Evolutionary conservation across 2,797 vertebrate genomes (phyloP), one percentile per base, ranked within the genome.

Genomic region (Eremophila alpestris): DNA sequence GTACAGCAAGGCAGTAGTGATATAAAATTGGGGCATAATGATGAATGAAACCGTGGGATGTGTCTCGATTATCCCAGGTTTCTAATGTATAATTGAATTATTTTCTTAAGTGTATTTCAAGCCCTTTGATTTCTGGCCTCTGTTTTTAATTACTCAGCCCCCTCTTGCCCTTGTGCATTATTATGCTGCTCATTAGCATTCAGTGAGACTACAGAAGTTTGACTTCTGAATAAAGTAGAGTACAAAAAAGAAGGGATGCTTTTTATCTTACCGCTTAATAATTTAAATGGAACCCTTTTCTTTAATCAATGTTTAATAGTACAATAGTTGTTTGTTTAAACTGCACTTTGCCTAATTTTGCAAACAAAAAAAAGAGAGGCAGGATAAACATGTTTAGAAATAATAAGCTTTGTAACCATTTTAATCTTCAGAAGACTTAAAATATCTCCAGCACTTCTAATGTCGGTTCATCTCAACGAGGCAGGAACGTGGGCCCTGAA

Each of bases 121-220:
- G 95, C 91, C 94, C 95, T 97, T 96, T 95, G 90, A 96, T 97
- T 96, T 95, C 95, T 96, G 94, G 91, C 92, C 92, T 98, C 94
- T 97, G 95, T 95, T 96, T 96, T 97, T 97, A 97, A 98, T 98
- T 94, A 97, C 96, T 96, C 96, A 96, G 93, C 94, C 65, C 71
- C 92, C 89, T 97, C 96, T 97, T 96, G 95, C 93, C 95, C 95
- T 96, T 97, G 94, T 94, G 90, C 94, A 87, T 96, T 96, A 97
- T 97, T 95, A 97, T 95, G 92, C 68, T 91, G 59, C 95, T 97
- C 96, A 97, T 98, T 97, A 97, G 95, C 94, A 94, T 97, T 97
- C 96, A 86, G 51, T 30, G 94, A 96, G 90, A 92, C 87, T 97
- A 81, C 83, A 97, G 96, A 97, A 97, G 96, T 97, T 97, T 96